Conservation (phyloP, 2,113 vertebrate species). For the Myiagra hebetior region DNA sequence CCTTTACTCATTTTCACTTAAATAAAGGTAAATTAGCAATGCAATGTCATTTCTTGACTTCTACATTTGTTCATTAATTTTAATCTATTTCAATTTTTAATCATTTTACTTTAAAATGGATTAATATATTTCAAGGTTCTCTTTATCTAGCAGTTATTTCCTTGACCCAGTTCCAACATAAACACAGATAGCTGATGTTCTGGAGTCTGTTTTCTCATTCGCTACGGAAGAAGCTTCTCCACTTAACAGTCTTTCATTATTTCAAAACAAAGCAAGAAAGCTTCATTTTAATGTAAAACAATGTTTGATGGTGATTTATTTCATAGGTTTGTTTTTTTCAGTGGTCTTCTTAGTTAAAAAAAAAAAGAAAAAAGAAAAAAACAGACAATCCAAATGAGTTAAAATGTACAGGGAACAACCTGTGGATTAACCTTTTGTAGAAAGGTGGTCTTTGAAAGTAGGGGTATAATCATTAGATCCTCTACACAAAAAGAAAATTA, state of each 20-base stretch:
- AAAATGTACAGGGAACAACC: background rate
- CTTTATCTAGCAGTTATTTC: background rate
- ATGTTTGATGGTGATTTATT: background rate
- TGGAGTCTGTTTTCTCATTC: background rate
- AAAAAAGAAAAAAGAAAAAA: background rate
- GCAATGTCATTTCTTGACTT: background rate
- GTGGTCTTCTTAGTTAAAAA: background rate
- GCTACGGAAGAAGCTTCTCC: background rate
- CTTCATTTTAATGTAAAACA: background rate
- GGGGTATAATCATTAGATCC: background rate
- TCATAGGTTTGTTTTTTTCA: background rate
- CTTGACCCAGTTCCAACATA: background rate
- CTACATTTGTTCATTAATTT: background rate
- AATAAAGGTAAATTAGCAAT: background rate
- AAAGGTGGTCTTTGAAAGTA: background rate
- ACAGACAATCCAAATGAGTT: background rate
- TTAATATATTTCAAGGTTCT: background rate
- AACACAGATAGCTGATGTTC: background rate
- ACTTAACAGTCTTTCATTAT: background rate
- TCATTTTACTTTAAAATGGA: background rate
- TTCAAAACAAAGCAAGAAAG: background rate
- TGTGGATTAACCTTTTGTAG: background rate
- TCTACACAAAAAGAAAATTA: background rate
- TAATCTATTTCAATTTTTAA: background rate
- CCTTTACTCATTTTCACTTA: background rate